Conservation (phyloP, 2,113 vertebrate species). For the Oryzias curvinotus region DNA sequence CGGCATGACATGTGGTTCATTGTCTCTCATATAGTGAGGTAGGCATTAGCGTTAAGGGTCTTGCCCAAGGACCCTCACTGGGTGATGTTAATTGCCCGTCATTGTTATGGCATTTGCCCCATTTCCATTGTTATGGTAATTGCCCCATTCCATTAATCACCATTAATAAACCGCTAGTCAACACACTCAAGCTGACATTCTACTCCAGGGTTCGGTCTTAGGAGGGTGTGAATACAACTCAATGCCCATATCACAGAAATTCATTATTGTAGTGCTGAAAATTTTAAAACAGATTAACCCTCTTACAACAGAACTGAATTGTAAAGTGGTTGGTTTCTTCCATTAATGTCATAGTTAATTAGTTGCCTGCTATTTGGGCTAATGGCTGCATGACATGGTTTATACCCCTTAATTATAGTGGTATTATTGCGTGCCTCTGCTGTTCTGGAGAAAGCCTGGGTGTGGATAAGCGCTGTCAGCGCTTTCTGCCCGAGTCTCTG, state of each 20-base stretch:
- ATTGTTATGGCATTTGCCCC: too few relatives aligned
- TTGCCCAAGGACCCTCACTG: too few relatives aligned
- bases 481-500: conserved; percentile 71
- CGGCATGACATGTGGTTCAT: too few relatives aligned
- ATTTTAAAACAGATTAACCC: conserved; percentile 62
- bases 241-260: neutral
- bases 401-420: conserved; percentile 84
- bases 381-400: conserved; percentile 76
- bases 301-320: conserved; percentile 72
- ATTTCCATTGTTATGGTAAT: too few relatives aligned
- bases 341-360: conserved; percentile 79
- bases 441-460: conserved; percentile 71
- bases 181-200: neutral
- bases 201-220: neutral
- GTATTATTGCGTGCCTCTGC: conserved; percentile 77
- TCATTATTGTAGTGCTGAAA: neutral
- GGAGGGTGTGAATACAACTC: neutral
- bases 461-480: conserved; percentile 70
- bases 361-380: conserved; percentile 74
- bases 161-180: too few relatives aligned
- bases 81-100: too few relatives aligned
- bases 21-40: too few relatives aligned
- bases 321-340: conserved; percentile 55
- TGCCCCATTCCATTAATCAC: too few relatives aligned
- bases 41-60: too few relatives aligned